These are phyloP conservation scores for Spisula subtruncata DNA, from an alignment of 2,888 invertebrate genomes.

Conservation along the genomic window DNA sequence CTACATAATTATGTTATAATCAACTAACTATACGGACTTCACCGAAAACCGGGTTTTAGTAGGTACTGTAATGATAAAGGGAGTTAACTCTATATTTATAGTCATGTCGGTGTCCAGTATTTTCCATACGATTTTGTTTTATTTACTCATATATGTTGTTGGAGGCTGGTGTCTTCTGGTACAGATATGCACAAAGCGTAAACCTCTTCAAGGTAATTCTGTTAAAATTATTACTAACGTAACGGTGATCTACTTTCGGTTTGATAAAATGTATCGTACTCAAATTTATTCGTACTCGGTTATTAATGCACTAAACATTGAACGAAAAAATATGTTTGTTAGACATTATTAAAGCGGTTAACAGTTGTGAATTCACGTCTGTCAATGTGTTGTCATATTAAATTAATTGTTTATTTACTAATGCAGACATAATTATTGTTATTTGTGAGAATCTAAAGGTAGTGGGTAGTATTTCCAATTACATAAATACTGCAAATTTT, in stretches of 20 bases:
- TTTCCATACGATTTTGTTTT: conserved; percentile 48
- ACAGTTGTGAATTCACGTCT: too few species aligned
- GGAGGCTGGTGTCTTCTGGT: conserved; percentile 63
- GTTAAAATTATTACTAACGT: not conserved
- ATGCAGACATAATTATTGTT: too few species aligned
- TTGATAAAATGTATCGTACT: not conserved
- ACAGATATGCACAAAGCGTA: conserved; percentile 67
- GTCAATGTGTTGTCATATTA: too few species aligned
- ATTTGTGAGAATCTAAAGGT: too few species aligned
- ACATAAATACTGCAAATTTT: too few species aligned
- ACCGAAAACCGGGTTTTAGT: not conserved
- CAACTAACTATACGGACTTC: too few species aligned
- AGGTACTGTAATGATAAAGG: not conserved
- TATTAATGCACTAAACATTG: not conserved
- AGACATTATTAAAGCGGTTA: not conserved
- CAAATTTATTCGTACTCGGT: conserved; percentile 13
- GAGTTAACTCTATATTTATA: not conserved
- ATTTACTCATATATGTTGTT: conserved; percentile 66
- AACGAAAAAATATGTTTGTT: not conserved
- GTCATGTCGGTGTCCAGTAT: conserved; percentile 40
- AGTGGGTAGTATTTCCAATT: not conserved
- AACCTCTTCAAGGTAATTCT: conserved; percentile 53
- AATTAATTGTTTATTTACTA: too few species aligned
- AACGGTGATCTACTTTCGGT: not conserved
- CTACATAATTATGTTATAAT: too few species aligned